Conservation (phyloP, 2,113 vertebrate genomes). For the Microcebus jonahi region DNA sequence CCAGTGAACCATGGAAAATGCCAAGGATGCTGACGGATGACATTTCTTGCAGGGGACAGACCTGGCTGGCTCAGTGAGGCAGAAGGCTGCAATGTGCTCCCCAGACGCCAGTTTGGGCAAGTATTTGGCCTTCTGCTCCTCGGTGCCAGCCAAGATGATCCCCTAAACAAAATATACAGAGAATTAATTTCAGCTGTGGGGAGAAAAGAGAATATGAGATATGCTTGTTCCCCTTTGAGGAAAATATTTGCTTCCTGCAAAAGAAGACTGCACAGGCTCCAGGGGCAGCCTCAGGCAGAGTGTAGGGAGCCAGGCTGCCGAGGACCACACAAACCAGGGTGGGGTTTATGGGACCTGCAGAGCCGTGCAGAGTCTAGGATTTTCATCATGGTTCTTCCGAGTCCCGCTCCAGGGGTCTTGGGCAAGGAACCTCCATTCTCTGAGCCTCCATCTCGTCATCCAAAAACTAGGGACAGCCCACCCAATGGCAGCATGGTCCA, state of each 20-base stretch:
- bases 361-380: not conserved
- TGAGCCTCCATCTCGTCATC: not conserved
- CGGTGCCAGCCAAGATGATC: slow-evolving; percentile 93
- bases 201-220: not conserved
- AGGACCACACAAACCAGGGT: rapidly evolving
- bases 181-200: not conserved
- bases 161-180: slow-evolving; percentile 86
- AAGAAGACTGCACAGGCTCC: not conserved
- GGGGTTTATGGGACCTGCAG: not conserved
- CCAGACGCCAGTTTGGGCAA: slow-evolving; percentile 94
- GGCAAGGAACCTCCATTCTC: not conserved
- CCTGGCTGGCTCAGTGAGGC: slow-evolving; percentile 96
- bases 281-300: not conserved
- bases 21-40: not conserved
- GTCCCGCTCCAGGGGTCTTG: not conserved
- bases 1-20: not conserved
- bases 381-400: too few relatives aligned
- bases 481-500: not conserved
- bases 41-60: slow-evolving; percentile 63
- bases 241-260: not conserved
- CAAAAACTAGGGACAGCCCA: not conserved
- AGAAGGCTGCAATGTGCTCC: slow-evolving; percentile 96
- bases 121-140: slow-evolving; percentile 96
- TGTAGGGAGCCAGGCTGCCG: not conserved
- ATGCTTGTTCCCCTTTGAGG: not conserved